Evolutionary conservation across 2,888 invertebrate species (phyloP).

Genomic region (Nipponacmea schrenckii): DNA sequence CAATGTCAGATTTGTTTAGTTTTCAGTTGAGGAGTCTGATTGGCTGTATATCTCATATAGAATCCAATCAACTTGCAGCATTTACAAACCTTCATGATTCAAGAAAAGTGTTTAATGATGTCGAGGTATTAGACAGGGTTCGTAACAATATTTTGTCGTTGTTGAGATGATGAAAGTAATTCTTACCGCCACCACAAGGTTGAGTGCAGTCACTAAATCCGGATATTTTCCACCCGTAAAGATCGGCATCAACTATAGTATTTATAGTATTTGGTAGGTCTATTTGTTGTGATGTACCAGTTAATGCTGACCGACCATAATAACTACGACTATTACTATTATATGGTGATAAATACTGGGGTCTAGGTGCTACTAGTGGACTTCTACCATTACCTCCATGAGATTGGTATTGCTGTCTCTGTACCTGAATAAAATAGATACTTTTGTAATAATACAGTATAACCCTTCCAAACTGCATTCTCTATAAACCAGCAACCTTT

Average conservation of each 20-base stretch:
- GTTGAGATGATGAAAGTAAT: background rate
- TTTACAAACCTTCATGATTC: no score
- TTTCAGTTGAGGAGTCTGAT: no score
- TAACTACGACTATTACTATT: slow-evolving; percentile 10
- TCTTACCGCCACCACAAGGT: slow-evolving; percentile 56
- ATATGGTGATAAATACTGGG: slow-evolving; percentile 14
- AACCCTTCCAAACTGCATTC: no score
- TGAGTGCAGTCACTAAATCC: slow-evolving; percentile 84
- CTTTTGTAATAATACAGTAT: no score
- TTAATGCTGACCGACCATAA: slow-evolving; percentile 8
- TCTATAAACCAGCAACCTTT: no score
- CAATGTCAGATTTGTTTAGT: no score
- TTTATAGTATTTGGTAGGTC: slow-evolving; percentile 20
- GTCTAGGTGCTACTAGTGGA: slow-evolving; percentile 10
- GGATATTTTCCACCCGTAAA: slow-evolving; percentile 79
- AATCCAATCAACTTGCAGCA: no score
- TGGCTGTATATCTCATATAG: no score
- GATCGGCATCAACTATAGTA: slow-evolving; percentile 33
- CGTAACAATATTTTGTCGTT: no score
- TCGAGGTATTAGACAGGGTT: no score
- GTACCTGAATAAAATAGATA: no score
- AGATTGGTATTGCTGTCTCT: background rate
- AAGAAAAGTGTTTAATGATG: no score
- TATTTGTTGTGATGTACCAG: slow-evolving; percentile 10
- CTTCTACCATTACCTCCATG: background rate